phyloP scores from a whole-genome alignment of 2,797 vertebrate genomes.

The Fistularia tabacaria region DNA sequence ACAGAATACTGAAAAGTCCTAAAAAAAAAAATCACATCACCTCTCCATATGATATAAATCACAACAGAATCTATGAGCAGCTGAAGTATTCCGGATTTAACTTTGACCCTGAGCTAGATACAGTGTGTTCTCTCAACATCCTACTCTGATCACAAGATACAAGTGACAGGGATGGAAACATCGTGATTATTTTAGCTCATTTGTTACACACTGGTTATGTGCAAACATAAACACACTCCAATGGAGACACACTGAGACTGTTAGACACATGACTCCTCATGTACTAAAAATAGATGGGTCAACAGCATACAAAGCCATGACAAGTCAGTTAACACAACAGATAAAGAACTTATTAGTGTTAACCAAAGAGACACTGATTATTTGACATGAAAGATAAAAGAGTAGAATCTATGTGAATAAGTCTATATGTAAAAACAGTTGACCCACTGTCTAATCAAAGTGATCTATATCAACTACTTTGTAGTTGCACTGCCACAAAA shows the following conservation, averaged over 20 bases:
- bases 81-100: conserved; percentile 13
- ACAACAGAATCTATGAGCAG: neutral
- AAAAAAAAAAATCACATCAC: neutral
- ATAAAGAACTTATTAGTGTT: conserved; percentile 63
- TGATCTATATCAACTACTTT: too few relatives aligned
- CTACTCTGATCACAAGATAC: conserved; percentile 46
- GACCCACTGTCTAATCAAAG: too few relatives aligned
- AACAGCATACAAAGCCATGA: conserved; percentile 59
- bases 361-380: conserved; percentile 13
- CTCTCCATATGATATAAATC: conserved; percentile 4
- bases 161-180: conserved; percentile 46
- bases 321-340: conserved; percentile 57
- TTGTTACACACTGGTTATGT: conserved; percentile 42
- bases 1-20: neutral
- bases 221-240: conserved; percentile 35
- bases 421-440: too few relatives aligned
- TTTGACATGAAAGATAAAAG: conserved; percentile 1
- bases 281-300: conserved; percentile 72
- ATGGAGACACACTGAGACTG: conserved; percentile 29
- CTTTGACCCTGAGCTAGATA: conserved; percentile 29
- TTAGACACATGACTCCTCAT: conserved; percentile 69
- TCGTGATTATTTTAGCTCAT: conserved; percentile 50
- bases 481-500: too few relatives aligned
- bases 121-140: conserved; percentile 21
- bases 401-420: neutral